phyloP scores from a whole-genome alignment of 2,797 vertebrate species.

The Peromyscus attwateri region DNA sequence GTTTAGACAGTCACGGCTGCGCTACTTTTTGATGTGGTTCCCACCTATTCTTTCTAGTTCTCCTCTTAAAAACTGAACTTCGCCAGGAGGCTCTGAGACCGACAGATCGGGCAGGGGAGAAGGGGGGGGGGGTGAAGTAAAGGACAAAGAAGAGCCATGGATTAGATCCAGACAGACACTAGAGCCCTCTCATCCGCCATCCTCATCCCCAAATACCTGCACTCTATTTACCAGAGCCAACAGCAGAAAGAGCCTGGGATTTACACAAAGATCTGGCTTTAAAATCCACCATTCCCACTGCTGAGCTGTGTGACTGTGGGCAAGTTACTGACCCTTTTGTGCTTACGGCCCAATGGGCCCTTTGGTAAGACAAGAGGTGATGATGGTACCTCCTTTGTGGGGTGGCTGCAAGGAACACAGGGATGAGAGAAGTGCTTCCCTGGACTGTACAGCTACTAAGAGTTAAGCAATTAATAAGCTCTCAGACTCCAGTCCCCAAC shows the following conservation, averaged over 20 bases:
- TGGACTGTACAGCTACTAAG: conserved; percentile 51
- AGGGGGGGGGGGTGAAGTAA: neutral
- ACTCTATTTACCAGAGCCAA: neutral
- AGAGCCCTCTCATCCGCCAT: neutral
- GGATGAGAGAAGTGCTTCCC: conserved; percentile 49
- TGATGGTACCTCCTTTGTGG: neutral
- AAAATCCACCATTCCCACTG: neutral
- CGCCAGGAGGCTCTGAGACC: conserved; percentile 34
- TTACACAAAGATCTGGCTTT: neutral
- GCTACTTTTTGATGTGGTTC: conserved; percentile 31
- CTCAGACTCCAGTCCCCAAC: conserved; percentile 44
- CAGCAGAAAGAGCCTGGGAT: neutral
- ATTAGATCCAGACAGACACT: neutral
- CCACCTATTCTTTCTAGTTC: conserved; percentile 11
- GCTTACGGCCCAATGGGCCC: neutral
- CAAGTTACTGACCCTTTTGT: conserved; percentile 22
- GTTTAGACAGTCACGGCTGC: neutral
- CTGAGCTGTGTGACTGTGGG: neutral
- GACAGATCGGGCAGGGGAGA: neutral
- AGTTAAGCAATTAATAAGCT: conserved; percentile 66
- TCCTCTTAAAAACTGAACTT: conserved; percentile 27
- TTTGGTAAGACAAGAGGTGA: neutral
- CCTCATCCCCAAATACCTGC: neutral
- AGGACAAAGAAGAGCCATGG: neutral
- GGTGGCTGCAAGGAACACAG: neutral